Percentiles rank a stretch among this genome's conserved stretches.
phyloP scores from a whole-genome alignment of 2,113 vertebrate genomes.

The Bos indicus region DNA sequence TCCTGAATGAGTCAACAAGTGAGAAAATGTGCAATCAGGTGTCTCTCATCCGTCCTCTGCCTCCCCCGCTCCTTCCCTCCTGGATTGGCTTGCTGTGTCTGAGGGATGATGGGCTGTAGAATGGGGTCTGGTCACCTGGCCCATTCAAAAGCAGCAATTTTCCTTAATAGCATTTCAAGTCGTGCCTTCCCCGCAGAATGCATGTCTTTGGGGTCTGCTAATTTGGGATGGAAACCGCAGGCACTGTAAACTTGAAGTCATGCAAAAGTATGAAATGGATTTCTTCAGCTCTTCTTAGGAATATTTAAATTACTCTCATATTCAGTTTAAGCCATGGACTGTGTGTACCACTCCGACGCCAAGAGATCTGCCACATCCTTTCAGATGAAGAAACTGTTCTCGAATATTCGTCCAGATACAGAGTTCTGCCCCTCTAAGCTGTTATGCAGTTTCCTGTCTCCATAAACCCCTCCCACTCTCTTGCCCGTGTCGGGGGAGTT shows the following conservation, averaged over 20 bases:
- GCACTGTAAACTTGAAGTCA: slow-evolving; percentile 78
- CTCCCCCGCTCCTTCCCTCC: neutral
- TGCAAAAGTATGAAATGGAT: slow-evolving; percentile 39
- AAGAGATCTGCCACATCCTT: slow-evolving; percentile 74
- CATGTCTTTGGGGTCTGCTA: slow-evolving; percentile 80
- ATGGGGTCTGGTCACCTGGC: slow-evolving; percentile 74
- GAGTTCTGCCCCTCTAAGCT: slow-evolving; percentile 73
- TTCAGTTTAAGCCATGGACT: slow-evolving; percentile 76
- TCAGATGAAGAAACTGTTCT: slow-evolving; percentile 74
- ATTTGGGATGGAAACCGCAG: slow-evolving; percentile 71
- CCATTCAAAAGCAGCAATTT: slow-evolving; percentile 69
- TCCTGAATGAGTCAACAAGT: slow-evolving; percentile 69
- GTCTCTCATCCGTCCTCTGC: slow-evolving; percentile 43
- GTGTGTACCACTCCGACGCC: slow-evolving; percentile 69
- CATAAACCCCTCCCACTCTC: slow-evolving; percentile 24
- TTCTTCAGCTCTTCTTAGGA: slow-evolving; percentile 54
- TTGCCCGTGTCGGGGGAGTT: neutral
- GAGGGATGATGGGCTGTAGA: slow-evolving; percentile 68
- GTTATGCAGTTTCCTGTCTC: slow-evolving; percentile 59
- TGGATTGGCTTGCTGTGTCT: slow-evolving; percentile 63
- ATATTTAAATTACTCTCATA: slow-evolving; percentile 79
- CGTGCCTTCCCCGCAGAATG: slow-evolving; percentile 83
- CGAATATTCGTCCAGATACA: slow-evolving; percentile 71
- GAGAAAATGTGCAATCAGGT: slow-evolving; percentile 75
- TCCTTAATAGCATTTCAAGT: slow-evolving; percentile 82